Percentiles rank a stretch among this genome's conserved stretches.
phyloP scores from a whole-genome alignment of 2,888 invertebrate genomes.

The Monopis laevigella region DNA sequence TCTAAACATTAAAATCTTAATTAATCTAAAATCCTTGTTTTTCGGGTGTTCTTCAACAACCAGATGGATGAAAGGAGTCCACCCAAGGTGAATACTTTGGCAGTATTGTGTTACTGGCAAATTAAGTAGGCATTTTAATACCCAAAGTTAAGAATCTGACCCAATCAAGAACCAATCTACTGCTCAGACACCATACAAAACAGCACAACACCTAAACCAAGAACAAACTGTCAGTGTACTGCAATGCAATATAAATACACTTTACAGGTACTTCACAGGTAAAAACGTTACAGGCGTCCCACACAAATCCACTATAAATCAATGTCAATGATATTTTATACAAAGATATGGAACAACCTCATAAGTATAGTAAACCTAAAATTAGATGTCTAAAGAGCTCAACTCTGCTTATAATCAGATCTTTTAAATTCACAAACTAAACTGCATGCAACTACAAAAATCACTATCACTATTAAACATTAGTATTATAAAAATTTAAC shows the following conservation, averaged over 20 bases:
- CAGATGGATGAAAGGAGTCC: conserved; percentile 62
- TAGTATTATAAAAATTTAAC: no score
- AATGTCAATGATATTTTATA: conserved; percentile 30
- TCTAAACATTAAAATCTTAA: conserved; percentile 52
- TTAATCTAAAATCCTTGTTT: conserved; percentile 56
- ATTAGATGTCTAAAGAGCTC: conserved; percentile 47
- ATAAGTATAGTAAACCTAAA: conserved; percentile 4
- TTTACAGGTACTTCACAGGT: conserved; percentile 66
- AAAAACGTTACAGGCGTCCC: conserved; percentile 22
- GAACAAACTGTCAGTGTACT: conserved; percentile 48
- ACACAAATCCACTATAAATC: neutral
- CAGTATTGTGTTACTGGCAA: conserved; percentile 55
- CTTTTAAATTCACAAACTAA: no score
- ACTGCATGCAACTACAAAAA: no score
- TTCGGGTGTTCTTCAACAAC: conserved; percentile 49
- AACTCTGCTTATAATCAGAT: conserved; percentile 30
- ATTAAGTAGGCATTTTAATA: conserved; percentile 30
- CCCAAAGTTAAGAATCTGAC: conserved; percentile 27
- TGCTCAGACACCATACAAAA: conserved; percentile 47
- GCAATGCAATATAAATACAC: conserved; percentile 60
- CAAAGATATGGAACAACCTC: conserved; percentile 23
- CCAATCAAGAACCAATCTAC: conserved; percentile 43
- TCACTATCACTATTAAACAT: no score
- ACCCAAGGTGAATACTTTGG: conserved; percentile 61
- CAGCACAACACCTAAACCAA: conserved; percentile 20